These are phyloP conservation scores for Caenorhabditis sp. DNA, from an alignment of 2,888 invertebrate species.

Conservation along the genomic window DNA sequence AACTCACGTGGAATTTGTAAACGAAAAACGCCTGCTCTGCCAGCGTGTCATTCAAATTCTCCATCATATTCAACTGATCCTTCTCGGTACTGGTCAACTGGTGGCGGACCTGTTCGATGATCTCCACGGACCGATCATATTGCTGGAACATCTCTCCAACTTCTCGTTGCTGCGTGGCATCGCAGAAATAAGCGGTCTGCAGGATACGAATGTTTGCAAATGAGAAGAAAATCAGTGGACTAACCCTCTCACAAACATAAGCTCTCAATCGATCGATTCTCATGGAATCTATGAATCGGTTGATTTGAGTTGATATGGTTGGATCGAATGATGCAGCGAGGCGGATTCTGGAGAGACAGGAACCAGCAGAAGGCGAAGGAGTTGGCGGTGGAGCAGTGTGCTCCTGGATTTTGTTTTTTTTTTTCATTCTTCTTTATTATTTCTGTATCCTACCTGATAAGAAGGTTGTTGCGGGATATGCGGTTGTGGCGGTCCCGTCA, in stretches of 20 bases:
- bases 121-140: slow-evolving; percentile 46
- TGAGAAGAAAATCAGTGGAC: not conserved
- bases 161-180: slow-evolving; percentile 45
- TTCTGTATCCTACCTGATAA: slow-evolving; percentile 24
- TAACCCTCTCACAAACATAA: slow-evolving; percentile 60
- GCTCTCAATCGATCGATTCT: slow-evolving; percentile 51
- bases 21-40: slow-evolving; percentile 64
- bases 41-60: slow-evolving; percentile 66
- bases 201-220: not conserved
- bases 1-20: slow-evolving; percentile 61
- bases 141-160: slow-evolving; percentile 57
- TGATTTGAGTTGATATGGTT: slow-evolving; percentile 53
- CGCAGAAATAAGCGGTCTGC: slow-evolving; percentile 62
- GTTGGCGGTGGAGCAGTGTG: slow-evolving; percentile 4
- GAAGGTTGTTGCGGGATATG: not conserved
- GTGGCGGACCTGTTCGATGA: slow-evolving; percentile 37
- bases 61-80: slow-evolving; percentile 70
- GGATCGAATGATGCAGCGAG: slow-evolving; percentile 63
- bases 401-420: slow-evolving; percentile 12
- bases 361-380: slow-evolving; percentile 11
- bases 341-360: slow-evolving; percentile 61
- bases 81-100: slow-evolving; percentile 59
- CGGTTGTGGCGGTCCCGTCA: slow-evolving; percentile 23
- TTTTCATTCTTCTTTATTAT: not conserved
- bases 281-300: slow-evolving; percentile 61